Base-by-base conservation (phyloP, 2,888 invertebrate species). In the Phasia obesa region DNA sequence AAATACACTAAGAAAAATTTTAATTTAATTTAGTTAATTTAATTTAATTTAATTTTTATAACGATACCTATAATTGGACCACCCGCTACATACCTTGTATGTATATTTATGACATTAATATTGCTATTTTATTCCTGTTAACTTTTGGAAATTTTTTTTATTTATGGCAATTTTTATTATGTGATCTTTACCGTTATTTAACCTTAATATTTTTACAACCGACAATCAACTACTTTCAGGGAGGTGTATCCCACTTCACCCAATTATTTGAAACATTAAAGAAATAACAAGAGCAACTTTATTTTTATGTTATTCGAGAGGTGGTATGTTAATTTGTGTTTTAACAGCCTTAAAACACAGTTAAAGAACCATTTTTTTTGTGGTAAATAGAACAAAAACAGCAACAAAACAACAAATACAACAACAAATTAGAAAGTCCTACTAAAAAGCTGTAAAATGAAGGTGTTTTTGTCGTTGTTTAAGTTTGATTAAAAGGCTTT, bases 241-340 rank as follows among this genome's bases (percentile, higher is more conserved):
- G 17, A 73, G 73, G 73, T 73, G 62, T 49, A 51, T 53, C 62
- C 62, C 27, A 73, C 47, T 27, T 19, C 5, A 62, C 49, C 64
- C 73, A 73, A 73, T 73, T 73, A 62, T 49, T 38, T 73, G 27
- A 7, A 15, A 44, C 17, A 3, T 0, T 9, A 47, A 55, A 11
- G n/a, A 62, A 25, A 51, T 27, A 7, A 25, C n/a, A n/a, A n/a
- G n/a, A n/a, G n/a, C n/a, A 67, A 4, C 23, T 17, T 35, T 47
- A 31, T 57, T 38, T 60, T 23, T 21, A 17, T 31, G n/a, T 53
- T 62, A 7, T 23, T 31, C 35, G 4, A 42, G 51, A 64, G 55
- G 55, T 65, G 64, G 35, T 57, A 74, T 65, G 64, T 64, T 65
- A 74, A 74, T 74, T 74, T 57, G 35, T 74, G 74, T 64, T 74